Percentiles rank a stretch among this genome's conserved stretches.
Conservation (phyloP, 1,140 invertebrate species). For the Macrotrachela quadricornifera region DNA sequence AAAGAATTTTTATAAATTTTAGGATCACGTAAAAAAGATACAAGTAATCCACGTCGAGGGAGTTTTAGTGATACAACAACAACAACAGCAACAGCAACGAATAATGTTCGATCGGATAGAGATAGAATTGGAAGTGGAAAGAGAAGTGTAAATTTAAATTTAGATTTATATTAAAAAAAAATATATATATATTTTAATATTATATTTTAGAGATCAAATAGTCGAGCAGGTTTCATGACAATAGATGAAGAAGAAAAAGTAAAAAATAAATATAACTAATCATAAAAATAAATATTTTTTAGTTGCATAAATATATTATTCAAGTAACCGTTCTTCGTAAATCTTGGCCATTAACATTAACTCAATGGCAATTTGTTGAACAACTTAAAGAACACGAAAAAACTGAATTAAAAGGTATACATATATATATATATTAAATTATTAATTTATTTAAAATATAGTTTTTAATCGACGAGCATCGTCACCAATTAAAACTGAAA, state of each 20-base stretch:
- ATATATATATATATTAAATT: too few species aligned
- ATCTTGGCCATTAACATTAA: constrained; percentile 26
- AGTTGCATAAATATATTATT: constrained; percentile 28
- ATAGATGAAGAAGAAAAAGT: neutral
- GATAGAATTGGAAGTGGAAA: too few species aligned
- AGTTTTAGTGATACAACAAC: too few species aligned
- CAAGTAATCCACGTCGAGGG: too few species aligned
- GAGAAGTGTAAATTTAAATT: too few species aligned
- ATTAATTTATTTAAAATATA: neutral
- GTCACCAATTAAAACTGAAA: neutral
- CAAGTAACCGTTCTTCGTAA: constrained; percentile 23
- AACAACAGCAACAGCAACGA: too few species aligned
- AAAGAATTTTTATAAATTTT: too few species aligned
- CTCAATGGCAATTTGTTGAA: constrained; percentile 25
- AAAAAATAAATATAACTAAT: neutral
- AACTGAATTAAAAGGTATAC: constrained; percentile 23
- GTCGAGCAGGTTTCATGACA: neutral
- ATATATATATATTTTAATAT: too few species aligned
- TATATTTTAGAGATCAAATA: neutral
- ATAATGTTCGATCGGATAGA: too few species aligned
- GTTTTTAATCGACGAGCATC: neutral
- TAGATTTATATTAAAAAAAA: too few species aligned
- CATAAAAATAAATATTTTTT: neutral
- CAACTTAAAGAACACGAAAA: constrained; percentile 26
- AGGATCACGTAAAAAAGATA: too few species aligned